phyloP scores from a whole-genome alignment of 2,797 vertebrate genomes.

The Etheostoma nigrum region DNA sequence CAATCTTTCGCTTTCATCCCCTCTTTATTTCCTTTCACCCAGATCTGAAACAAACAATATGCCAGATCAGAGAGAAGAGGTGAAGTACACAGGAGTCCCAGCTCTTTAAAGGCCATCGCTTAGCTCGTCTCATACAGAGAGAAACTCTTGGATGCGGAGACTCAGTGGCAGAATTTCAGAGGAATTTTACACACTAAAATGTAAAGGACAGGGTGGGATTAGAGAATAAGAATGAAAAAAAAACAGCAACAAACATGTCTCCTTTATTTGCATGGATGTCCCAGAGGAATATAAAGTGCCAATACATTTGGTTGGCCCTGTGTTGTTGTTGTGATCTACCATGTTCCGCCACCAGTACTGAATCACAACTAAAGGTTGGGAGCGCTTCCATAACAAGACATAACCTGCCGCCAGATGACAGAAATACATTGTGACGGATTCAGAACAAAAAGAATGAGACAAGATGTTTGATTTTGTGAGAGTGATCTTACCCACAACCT shows the following conservation, averaged over 20 bases:
- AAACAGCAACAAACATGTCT: conserved; percentile 15
- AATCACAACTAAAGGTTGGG: conserved; percentile 14
- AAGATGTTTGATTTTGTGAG: conserved; percentile 7
- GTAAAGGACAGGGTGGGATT: conserved; percentile 20
- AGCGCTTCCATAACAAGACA: conserved; percentile 16
- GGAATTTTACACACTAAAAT: conserved; percentile 4
- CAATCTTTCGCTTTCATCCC: conserved; percentile 19
- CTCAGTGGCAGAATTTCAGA: conserved; percentile 28
- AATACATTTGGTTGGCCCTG: conserved; percentile 16
- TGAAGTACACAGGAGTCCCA: conserved; percentile 23
- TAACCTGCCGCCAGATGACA: conserved; percentile 23
- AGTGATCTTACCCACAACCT: not conserved
- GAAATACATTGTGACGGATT: conserved; percentile 19
- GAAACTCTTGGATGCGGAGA: conserved; percentile 29
- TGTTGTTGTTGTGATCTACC: conserved; percentile 7
- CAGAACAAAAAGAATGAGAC: not conserved
- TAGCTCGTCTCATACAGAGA: not conserved
- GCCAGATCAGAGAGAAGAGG: conserved; percentile 46
- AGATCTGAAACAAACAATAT: conserved; percentile 44
- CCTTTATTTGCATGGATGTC: conserved; percentile 4
- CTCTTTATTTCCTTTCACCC: conserved; percentile 16
- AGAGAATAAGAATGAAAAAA: conserved; percentile 22
- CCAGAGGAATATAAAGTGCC: conserved; percentile 18
- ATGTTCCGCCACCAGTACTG: not conserved
- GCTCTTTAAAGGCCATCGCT: conserved; percentile 18